These are phyloP conservation scores for Phylloscopus trochilus DNA, from an alignment of 2,113 vertebrate species.

Conservation along the genomic window DNA sequence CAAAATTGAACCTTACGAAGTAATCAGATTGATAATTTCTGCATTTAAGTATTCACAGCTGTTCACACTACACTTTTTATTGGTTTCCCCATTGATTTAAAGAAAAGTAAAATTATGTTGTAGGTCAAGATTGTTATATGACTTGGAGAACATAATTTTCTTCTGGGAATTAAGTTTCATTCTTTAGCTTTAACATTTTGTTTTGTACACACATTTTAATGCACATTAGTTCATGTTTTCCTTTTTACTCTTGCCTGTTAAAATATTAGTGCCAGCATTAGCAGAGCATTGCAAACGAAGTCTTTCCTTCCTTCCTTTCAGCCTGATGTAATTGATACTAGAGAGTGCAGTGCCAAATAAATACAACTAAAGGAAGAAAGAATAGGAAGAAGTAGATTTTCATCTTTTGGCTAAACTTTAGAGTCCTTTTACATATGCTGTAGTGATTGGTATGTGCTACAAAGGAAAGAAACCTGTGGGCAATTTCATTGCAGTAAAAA, in stretches of 20 bases:
- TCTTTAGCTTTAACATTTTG: neutral
- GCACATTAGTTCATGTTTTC: neutral
- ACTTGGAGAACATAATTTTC: neutral
- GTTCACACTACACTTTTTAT: neutral
- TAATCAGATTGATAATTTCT: neutral
- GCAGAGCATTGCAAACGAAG: neutral
- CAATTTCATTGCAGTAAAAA: neutral
- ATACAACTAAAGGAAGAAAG: neutral
- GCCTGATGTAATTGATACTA: neutral
- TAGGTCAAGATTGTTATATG: neutral
- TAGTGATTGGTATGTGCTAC: neutral
- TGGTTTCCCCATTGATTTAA: neutral
- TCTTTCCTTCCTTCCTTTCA: constrained; percentile 49
- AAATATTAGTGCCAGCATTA: neutral
- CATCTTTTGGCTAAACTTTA: neutral
- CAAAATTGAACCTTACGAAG: neutral
- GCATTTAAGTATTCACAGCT: neutral
- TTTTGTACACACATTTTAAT: neutral
- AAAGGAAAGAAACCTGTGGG: neutral
- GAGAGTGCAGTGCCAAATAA: neutral
- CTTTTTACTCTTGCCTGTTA: neutral
- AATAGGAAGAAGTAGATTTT: neutral
- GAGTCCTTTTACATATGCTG: neutral
- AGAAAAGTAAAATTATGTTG: neutral
- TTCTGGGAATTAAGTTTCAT: neutral